phyloP scores from a whole-genome alignment of 2,888 invertebrate species.

The Rhingia rostrata region DNA sequence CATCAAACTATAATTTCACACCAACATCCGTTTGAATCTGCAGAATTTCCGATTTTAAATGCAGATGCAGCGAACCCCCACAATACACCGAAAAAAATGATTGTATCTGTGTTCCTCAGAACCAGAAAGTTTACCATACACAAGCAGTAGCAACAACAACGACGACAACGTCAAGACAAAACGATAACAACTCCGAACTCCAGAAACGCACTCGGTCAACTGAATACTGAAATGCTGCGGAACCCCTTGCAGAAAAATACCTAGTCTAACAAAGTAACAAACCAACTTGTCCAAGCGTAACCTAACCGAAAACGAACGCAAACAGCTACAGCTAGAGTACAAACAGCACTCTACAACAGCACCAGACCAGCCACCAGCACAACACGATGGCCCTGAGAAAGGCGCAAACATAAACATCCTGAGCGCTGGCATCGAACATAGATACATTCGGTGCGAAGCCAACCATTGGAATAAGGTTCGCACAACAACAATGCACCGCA shows the following conservation, averaged over 20 bases:
- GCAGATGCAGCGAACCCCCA: constrained; percentile 31
- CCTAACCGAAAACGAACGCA: constrained; percentile 13
- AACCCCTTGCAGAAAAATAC: constrained; percentile 68
- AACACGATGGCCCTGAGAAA: constrained; percentile 60
- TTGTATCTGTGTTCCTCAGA: constrained; percentile 14
- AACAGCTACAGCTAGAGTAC: constrained; percentile 3
- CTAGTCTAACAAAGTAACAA: constrained; percentile 33
- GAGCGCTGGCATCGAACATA: neutral
- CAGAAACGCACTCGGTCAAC: constrained; percentile 70
- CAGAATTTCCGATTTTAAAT: constrained; percentile 27
- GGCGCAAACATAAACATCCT: constrained; percentile 49
- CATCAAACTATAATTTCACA: constrained; percentile 34
- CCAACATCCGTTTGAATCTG: constrained; percentile 55
- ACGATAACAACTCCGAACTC: constrained; percentile 59
- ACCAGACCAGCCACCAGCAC: constrained; percentile 17
- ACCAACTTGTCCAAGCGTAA: constrained; percentile 39
- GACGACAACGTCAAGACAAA: constrained; percentile 8
- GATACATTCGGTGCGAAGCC: constrained; percentile 1
- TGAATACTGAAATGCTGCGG: constrained; percentile 57
- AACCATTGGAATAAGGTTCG: constrained; percentile 34
- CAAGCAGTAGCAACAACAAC: constrained; percentile 1
- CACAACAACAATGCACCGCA: constrained; percentile 15
- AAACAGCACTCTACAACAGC: neutral
- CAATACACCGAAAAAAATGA: constrained; percentile 10
- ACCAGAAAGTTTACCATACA: constrained; percentile 35